Conservation (phyloP, 2,113 vertebrate genomes). For the Fukomys damarensis region DNA sequence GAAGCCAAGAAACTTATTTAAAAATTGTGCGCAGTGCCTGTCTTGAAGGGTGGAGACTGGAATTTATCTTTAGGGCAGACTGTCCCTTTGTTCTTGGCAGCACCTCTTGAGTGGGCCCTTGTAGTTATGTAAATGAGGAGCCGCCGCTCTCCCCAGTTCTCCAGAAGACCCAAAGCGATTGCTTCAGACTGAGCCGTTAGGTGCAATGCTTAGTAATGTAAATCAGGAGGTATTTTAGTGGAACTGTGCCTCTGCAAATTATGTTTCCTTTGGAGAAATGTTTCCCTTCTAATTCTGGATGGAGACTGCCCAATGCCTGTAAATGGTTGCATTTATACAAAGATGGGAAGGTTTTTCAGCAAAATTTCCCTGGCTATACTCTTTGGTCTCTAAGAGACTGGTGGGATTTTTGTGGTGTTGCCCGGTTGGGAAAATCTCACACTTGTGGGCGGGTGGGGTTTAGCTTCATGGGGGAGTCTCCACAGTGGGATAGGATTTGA, state of each 20-base stretch:
- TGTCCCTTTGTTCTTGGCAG: conserved; percentile 71
- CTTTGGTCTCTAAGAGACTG: no score
- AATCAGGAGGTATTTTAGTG: conserved; percentile 52
- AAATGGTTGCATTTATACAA: neutral
- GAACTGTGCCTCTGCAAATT: conserved; percentile 61
- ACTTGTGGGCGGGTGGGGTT: neutral
- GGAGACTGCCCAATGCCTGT: conserved; percentile 17
- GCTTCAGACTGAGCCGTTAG: conserved; percentile 3
- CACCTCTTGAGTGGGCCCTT: conserved; percentile 54
- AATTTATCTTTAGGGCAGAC: conserved; percentile 59
- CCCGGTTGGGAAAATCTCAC: neutral
- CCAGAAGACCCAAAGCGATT: conserved; percentile 24
- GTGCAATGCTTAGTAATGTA: conserved; percentile 68
- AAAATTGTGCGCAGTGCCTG: conserved; percentile 49
- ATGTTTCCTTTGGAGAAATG: conserved; percentile 63
- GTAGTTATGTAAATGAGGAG: conserved; percentile 74
- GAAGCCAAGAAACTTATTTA: conserved; percentile 52
- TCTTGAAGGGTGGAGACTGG: conserved; percentile 61
- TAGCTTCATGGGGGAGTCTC: neutral
- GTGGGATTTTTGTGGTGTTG: neutral
- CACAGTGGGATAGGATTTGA: neutral
- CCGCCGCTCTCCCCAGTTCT: neutral
- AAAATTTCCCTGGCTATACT: neutral
- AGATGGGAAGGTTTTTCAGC: neutral
- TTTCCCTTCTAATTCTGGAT: conserved; percentile 65